These are phyloP conservation scores for Xerus rutilus DNA, from an alignment of 2,797 vertebrate genomes.

Conservation along the genomic window DNA sequence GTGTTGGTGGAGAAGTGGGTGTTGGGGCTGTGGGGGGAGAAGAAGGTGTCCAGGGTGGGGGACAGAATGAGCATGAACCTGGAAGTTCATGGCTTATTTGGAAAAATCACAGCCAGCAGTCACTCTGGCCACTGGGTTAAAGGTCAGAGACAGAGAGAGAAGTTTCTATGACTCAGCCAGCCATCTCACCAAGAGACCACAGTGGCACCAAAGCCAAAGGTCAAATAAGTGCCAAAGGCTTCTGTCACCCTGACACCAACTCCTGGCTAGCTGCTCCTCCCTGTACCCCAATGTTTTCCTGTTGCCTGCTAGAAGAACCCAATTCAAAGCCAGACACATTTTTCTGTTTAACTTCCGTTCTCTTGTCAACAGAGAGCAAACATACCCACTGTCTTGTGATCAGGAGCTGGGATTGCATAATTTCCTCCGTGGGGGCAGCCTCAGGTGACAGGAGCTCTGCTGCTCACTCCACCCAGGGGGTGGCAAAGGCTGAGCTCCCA, in stretches of 20 bases:
- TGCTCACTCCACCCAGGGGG: neutral
- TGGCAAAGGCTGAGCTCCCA: neutral
- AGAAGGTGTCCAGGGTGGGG: neutral
- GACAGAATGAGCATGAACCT: neutral
- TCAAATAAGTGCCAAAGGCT: constrained; percentile 18
- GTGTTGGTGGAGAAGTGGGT: no score
- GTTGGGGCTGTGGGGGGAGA: neutral
- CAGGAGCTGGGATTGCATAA: neutral
- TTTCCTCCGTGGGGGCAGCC: neutral
- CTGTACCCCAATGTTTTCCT: constrained; percentile 52
- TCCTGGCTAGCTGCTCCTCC: neutral
- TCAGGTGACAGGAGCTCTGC: neutral
- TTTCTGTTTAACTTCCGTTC: constrained; percentile 72
- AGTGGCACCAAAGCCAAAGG: neutral
- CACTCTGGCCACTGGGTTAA: neutral
- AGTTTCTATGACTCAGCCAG: neutral
- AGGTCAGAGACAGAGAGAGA: neutral
- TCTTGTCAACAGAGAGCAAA: constrained; percentile 77
- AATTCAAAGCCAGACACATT: constrained; percentile 77
- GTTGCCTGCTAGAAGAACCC: constrained; percentile 64
- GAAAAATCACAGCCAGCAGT: neutral
- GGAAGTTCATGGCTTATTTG: neutral
- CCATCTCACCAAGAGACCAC: neutral
- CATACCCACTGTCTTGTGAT: constrained; percentile 68
- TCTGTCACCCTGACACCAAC: constrained; percentile 17